Evolutionary conservation across 2,797 vertebrate genomes (phyloP).

Genomic region (Miichthys miiuy): DNA sequence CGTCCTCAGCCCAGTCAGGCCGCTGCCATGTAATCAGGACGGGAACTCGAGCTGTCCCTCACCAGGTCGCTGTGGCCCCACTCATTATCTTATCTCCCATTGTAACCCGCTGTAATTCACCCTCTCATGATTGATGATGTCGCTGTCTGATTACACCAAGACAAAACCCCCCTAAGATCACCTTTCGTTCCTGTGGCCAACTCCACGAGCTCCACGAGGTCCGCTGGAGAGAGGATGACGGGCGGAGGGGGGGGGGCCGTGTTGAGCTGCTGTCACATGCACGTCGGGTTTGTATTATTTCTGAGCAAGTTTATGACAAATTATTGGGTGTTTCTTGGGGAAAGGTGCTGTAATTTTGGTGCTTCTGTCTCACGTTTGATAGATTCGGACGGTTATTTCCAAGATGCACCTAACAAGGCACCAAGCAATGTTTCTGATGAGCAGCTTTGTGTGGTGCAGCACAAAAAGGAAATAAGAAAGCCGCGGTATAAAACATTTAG

Average conservation of each 20-base stretch:
- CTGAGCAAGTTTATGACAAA: not conserved
- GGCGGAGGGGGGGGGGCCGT: not conserved
- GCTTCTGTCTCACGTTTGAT: constrained; percentile 18
- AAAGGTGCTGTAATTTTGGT: not conserved
- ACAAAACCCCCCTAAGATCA: constrained; percentile 81
- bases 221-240: constrained; percentile 28
- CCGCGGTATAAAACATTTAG: constrained; percentile 78
- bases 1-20: constrained; percentile 35
- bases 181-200: constrained; percentile 76
- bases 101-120: constrained; percentile 83
- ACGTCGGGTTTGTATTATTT: constrained; percentile 14
- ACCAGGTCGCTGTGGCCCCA: constrained; percentile 69
- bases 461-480: constrained; percentile 54
- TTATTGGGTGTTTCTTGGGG: not conserved
- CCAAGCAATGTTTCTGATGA: constrained; percentile 18
- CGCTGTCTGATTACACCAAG: constrained; percentile 83
- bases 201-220: constrained; percentile 57
- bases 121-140: constrained; percentile 83
- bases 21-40: constrained; percentile 72
- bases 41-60: constrained; percentile 78
- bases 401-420: constrained; percentile 37
- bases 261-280: constrained; percentile 36
- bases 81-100: constrained; percentile 84
- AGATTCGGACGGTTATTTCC: constrained; percentile 29
- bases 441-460: constrained; percentile 19